These are phyloP conservation scores for Thalassoma bifasciatum DNA, from an alignment of 2,113 vertebrate genomes.

Conservation along the genomic window DNA sequence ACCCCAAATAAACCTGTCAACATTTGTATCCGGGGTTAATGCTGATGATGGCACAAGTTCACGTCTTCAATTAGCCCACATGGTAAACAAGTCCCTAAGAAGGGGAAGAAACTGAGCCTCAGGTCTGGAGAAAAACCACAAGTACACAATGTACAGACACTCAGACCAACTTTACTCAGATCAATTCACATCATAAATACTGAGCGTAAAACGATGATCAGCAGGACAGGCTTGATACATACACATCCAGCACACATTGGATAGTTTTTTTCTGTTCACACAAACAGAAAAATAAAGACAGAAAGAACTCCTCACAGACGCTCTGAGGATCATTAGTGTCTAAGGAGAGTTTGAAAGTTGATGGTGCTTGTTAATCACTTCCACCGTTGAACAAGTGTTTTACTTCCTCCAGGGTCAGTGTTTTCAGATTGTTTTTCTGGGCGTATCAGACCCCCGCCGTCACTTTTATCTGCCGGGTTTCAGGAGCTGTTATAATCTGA, in stretches of 20 bases:
- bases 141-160: no score
- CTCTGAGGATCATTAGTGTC: no score
- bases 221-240: no score
- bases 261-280: no score
- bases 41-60: neutral
- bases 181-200: no score
- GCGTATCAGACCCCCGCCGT: slow-evolving; percentile 22
- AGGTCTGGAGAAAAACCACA: no score
- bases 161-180: no score
- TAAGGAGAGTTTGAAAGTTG: neutral
- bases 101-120: no score
- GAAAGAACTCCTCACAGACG: no score
- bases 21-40: slow-evolving; percentile 11
- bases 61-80: neutral
- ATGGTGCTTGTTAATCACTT: neutral
- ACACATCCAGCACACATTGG: no score
- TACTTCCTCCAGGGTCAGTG: neutral
- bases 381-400: neutral
- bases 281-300: no score
- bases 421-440: slow-evolving; percentile 48
- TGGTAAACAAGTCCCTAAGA: slow-evolving; percentile 18
- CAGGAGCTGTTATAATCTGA: slow-evolving; percentile 66
- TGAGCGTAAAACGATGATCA: no score
- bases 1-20: slow-evolving; percentile 41
- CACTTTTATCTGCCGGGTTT: slow-evolving; percentile 46